These are phyloP conservation scores for Carduelis carduelis DNA, from an alignment of 2,797 vertebrate genomes.

Conservation along the genomic window DNA sequence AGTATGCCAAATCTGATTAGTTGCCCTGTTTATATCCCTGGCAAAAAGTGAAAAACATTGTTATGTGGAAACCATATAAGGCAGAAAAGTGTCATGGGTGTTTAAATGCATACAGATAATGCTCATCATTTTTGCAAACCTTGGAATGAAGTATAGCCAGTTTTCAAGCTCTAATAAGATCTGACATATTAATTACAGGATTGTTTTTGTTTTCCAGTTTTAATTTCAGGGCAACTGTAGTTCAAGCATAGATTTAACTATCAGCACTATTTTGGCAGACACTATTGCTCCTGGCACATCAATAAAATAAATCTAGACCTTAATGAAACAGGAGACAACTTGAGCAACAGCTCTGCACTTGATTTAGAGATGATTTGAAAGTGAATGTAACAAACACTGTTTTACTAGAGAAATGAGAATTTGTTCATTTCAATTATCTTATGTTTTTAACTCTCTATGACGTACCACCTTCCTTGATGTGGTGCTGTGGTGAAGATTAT, in stretches of 20 bases:
- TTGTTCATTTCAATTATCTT: background rate
- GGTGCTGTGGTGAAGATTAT: background rate
- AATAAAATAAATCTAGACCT: background rate
- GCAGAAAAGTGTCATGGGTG: background rate
- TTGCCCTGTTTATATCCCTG: background rate
- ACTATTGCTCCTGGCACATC: background rate
- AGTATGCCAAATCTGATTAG: background rate
- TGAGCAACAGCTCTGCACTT: background rate
- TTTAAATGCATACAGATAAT: background rate
- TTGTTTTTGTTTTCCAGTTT: constrained; percentile 49
- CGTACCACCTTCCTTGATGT: background rate
- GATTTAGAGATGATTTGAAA: background rate
- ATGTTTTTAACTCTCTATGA: background rate
- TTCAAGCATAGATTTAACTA: constrained; percentile 36
- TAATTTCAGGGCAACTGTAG: constrained; percentile 41
- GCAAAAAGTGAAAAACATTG: background rate
- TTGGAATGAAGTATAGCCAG: background rate
- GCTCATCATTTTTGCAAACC: background rate
- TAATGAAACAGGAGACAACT: constrained; percentile 2
- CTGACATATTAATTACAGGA: constrained; percentile 56
- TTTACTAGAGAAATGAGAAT: background rate
- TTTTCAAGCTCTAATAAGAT: constrained; percentile 24
- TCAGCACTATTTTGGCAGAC: background rate
- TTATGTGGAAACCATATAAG: background rate
- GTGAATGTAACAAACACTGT: background rate